A percentile compares a stretch with the other conserved stretches of the same genome.
Conservation (phyloP, 2,888 invertebrate species). For the Galerucella nymphaeae region DNA sequence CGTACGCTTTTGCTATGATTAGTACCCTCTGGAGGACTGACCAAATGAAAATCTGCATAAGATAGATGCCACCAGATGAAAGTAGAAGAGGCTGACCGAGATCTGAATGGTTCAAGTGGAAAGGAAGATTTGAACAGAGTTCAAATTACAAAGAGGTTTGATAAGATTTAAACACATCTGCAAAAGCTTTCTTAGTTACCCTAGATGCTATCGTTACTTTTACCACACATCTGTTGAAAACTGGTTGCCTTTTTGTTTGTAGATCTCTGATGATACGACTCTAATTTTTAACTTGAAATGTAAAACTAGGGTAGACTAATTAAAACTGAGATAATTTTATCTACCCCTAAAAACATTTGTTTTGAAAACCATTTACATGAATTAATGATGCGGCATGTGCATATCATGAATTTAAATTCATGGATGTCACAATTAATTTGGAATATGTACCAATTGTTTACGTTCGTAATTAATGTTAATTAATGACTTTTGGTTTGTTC, state of each 20-base stretch:
- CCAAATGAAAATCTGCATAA: too few species aligned
- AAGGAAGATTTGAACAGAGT: too few species aligned
- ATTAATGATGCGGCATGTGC: not conserved
- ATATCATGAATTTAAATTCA: not conserved
- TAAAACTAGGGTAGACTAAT: constrained; percentile 19
- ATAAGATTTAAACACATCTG: not conserved
- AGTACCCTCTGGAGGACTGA: too few species aligned
- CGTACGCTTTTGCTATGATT: too few species aligned
- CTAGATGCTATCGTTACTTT: not conserved
- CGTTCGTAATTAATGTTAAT: too few species aligned
- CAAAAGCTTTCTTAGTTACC: not conserved
- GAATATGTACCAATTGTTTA: not conserved
- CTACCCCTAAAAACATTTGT: constrained; percentile 9
- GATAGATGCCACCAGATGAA: too few species aligned
- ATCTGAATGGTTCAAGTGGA: too few species aligned
- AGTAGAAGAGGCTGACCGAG: too few species aligned
- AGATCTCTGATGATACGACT: constrained; percentile 18
- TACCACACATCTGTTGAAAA: not conserved
- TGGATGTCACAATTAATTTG: not conserved
- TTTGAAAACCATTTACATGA: constrained; percentile 4
- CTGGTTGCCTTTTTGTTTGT: constrained; percentile 7
- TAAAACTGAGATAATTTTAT: constrained; percentile 14
- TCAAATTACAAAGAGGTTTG: not conserved
- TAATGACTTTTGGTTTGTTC: too few species aligned
- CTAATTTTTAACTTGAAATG: constrained; percentile 5